Conservation (phyloP, 2,797 vertebrate genomes). For the Coracias cyanogaster region DNA sequence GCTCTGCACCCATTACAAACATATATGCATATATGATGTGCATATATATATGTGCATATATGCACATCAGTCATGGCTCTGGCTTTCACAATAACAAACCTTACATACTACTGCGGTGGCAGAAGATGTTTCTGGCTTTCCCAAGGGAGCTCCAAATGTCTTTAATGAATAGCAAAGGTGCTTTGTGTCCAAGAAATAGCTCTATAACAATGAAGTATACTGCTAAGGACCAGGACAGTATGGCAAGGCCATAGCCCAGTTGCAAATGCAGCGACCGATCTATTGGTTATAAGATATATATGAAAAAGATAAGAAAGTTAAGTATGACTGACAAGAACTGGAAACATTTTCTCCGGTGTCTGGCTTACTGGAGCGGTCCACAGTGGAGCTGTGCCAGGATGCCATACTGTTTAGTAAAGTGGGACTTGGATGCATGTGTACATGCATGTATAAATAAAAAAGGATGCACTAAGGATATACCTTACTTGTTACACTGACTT, state of each 20-base stretch:
- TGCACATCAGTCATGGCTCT: not conserved
- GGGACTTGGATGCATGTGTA: not conserved
- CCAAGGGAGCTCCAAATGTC: not conserved
- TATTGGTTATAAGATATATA: not conserved
- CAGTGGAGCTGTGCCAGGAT: not conserved
- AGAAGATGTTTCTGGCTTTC: not conserved
- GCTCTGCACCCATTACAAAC: not conserved
- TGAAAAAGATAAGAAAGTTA: not conserved
- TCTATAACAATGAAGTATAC: not conserved
- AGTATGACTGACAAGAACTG: not conserved
- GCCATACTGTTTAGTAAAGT: not conserved
- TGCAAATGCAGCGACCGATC: not conserved
- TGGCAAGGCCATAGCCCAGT: not conserved
- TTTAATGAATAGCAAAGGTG: not conserved
- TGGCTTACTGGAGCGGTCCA: not conserved
- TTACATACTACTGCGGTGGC: not conserved
- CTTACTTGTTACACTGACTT: conserved; percentile 8
- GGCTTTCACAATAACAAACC: not conserved
- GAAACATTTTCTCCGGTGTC: not conserved
- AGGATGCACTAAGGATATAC: not conserved
- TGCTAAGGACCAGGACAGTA: not conserved
- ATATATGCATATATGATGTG: not conserved
- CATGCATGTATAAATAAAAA: not conserved
- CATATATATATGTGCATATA: too few species aligned
- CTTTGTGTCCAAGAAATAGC: not conserved